These are phyloP conservation scores for Linnaemya vulpina DNA, from an alignment of 2,888 invertebrate genomes.

Conservation along the genomic window DNA sequence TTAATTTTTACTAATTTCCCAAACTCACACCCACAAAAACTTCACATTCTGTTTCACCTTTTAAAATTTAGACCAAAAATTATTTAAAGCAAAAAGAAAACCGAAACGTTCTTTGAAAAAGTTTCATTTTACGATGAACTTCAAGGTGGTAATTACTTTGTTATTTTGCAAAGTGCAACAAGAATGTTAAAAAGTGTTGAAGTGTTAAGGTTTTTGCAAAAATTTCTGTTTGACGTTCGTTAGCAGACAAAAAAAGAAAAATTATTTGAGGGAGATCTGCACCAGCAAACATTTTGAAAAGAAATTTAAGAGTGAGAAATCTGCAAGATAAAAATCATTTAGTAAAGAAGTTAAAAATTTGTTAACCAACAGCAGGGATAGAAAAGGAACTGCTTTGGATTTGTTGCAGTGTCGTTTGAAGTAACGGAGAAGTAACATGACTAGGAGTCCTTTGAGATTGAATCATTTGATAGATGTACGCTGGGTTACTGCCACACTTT, in stretches of 20 bases:
- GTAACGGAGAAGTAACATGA: no score
- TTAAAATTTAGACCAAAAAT: slow-evolving; percentile 3
- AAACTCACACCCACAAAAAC: slow-evolving; percentile 1
- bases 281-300: not conserved
- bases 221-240: slow-evolving; percentile 66
- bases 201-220: slow-evolving; percentile 73
- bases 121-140: slow-evolving; percentile 48
- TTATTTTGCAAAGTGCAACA: slow-evolving; percentile 59
- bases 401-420: no score
- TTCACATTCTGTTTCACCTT: slow-evolving; percentile 7
- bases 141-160: slow-evolving; percentile 70
- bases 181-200: slow-evolving; percentile 71
- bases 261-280: not conserved
- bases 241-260: slow-evolving; percentile 29
- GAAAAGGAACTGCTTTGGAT: no score
- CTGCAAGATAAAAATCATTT: no score
- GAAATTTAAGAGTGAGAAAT: not conserved
- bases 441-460: no score
- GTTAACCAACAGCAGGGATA: no score
- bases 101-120: slow-evolving; percentile 2
- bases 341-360: no score
- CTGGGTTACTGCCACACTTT: slow-evolving; percentile 10
- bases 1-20: slow-evolving; percentile 27
- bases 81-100: not conserved
- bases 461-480: not conserved